Conservation (phyloP, 2,888 invertebrate genomes). For the Zaprionus lineosus region DNA sequence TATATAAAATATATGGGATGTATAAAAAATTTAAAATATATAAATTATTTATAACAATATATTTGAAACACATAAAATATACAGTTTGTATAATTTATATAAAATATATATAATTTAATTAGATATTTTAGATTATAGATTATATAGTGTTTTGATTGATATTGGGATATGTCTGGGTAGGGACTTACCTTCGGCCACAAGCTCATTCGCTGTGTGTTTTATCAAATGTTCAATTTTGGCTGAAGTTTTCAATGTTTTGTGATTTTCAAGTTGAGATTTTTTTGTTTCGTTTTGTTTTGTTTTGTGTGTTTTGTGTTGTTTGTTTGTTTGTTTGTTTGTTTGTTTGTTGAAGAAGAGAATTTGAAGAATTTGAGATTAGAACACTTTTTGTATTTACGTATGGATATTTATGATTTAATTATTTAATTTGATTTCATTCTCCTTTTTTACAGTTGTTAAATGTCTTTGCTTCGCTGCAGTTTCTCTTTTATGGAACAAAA, state of each 20-base stretch:
- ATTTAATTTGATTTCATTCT: background rate
- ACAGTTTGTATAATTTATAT: no score
- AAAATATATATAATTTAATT: background rate
- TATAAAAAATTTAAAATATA: background rate
- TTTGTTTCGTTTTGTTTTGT: slow-evolving; percentile 17
- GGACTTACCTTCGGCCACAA: slow-evolving; percentile 50
- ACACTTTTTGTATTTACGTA: slow-evolving; percentile 29
- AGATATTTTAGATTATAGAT: background rate
- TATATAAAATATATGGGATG: background rate
- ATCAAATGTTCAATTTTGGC: slow-evolving; percentile 29
- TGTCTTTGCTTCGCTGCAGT: slow-evolving; percentile 13
- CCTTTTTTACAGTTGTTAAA: background rate
- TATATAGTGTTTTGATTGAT: background rate
- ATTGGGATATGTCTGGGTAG: background rate
- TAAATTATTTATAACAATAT: background rate
- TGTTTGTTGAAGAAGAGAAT: no score
- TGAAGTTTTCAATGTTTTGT: slow-evolving; percentile 31
- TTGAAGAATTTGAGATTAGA: slow-evolving; percentile 42
- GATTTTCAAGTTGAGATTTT: slow-evolving; percentile 29
- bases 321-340: no score
- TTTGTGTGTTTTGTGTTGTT: slow-evolving; percentile 31
- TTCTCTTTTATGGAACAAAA: slow-evolving; percentile 25
- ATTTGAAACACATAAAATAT: background rate
- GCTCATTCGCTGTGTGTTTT: slow-evolving; percentile 27
- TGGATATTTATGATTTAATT: background rate